Base-by-base conservation (phyloP, 2,113 vertebrate genomes). In the Proterorhinus semilunaris region DNA sequence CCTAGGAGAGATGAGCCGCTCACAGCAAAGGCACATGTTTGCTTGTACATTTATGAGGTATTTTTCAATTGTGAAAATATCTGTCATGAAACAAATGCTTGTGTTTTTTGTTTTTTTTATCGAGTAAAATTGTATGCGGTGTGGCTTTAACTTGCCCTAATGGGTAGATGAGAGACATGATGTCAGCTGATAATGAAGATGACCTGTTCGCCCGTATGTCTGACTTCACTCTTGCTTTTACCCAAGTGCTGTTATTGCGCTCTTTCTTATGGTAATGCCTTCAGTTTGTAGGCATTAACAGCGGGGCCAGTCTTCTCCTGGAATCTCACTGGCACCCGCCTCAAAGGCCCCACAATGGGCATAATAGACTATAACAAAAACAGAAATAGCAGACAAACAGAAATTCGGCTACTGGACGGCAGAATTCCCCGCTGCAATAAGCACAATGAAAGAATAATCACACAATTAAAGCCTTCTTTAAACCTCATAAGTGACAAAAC, bases 181-280 rank as follows among this genome's bases (percentile, higher is more conserved):
- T 13, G 62, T 45, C 53, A 68, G 62, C 66, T n/a, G 55, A 42
- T 48, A 42, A 27, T 48, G 69, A 71, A 16, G 10, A 65, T 61
- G 8, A 47, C 44, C 11, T 65, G 49, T 68, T 59, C 27, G 17
- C 47, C 65, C 54, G 45, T 63, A 47, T 15, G 75, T 69, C 78
- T 76, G 64, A 46, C 66, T 62, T 71, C 53, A 49, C 50, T 52
- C 21, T 7, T 8, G 36, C 12, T 10, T 66, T 44, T 45, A 63
- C 59, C 42, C 16, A 66, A 57, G 68, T 9, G 63, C 66, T 73
- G 81, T 86, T 80, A 71, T 78, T 76, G 71, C 50, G 47, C 66
- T 43, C 68, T 89, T 92, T 91, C 78, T 87, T 72, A 86, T 90
- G 86, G 69, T 83, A 92, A 91, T 89, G 70, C 48, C 2, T 27